A percentile compares a stretch with the other conserved stretches of the same genome.
Evolutionary conservation across 2,113 vertebrate species (phyloP).

Genomic region (Calyptommatus sinebrachiatus): DNA sequence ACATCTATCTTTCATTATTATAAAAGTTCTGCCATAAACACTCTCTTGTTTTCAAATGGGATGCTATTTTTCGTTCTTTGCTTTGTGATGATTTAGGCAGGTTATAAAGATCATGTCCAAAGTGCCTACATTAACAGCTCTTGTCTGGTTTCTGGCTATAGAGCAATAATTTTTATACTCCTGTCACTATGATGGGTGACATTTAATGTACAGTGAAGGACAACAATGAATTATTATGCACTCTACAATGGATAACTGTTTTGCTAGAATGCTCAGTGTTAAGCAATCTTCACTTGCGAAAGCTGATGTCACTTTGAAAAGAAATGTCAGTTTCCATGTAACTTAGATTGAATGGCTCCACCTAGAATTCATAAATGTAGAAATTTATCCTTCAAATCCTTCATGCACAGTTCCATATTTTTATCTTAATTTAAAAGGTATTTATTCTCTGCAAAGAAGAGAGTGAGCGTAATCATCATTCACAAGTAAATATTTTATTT

Average conservation of each 20-base stretch:
- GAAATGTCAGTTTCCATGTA: constrained; percentile 50
- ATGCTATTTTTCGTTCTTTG: neutral
- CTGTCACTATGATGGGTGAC: constrained; percentile 58
- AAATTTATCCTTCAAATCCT: neutral
- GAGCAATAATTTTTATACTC: constrained; percentile 50
- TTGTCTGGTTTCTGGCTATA: constrained; percentile 37
- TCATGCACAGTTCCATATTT: constrained; percentile 16
- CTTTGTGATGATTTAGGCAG: constrained; percentile 24
- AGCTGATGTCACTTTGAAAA: constrained; percentile 44
- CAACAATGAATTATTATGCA: constrained; percentile 61
- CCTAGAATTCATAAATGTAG: constrained; percentile 33
- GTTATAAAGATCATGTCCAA: constrained; percentile 36
- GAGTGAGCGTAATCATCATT: neutral
- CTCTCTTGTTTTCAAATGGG: constrained; percentile 18
- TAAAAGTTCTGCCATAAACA: constrained; percentile 36
- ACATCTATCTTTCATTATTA: neutral
- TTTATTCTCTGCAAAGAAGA: neutral
- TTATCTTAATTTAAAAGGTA: constrained; percentile 3
- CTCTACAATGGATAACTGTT: constrained; percentile 59
- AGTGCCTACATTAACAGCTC: constrained; percentile 43
- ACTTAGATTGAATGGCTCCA: constrained; percentile 28
- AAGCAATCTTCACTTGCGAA: constrained; percentile 56
- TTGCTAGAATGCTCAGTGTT: constrained; percentile 56
- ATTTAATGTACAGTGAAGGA: constrained; percentile 58
- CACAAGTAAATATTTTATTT: neutral